These are phyloP conservation scores for Neofelis nebulosa DNA, from an alignment of 2,113 vertebrate genomes.

Conservation along the genomic window DNA sequence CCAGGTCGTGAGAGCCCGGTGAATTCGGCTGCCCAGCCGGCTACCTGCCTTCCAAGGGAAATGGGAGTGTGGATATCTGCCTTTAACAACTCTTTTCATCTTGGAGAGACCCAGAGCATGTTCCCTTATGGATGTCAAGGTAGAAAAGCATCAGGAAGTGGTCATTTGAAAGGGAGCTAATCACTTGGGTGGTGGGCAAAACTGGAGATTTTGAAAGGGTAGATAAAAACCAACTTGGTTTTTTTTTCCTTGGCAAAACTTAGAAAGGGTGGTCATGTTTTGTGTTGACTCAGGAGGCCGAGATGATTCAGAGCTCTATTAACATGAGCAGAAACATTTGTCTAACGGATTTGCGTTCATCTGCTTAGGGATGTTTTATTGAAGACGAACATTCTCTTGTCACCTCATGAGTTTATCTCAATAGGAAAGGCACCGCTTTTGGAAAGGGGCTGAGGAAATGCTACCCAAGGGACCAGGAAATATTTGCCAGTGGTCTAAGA, in stretches of 20 bases:
- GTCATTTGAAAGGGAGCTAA: neutral
- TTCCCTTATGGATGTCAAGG: neutral
- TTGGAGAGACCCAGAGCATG: neutral
- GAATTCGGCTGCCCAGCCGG: neutral
- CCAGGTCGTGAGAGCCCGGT: neutral
- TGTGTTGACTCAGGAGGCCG: neutral
- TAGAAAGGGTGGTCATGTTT: neutral
- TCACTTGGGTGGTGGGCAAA: neutral
- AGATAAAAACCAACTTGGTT: neutral
- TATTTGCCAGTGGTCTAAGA: neutral
- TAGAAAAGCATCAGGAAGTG: neutral
- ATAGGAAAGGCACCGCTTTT: neutral
- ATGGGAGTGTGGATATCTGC: neutral
- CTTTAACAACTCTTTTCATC: neutral
- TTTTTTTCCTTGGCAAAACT: neutral
- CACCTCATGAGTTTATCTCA: neutral
- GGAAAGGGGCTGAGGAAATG: neutral
- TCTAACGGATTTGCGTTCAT: neutral
- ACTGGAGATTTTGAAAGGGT: neutral
- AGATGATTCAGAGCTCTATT: neutral
- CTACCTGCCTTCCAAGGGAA: constrained; percentile 17
- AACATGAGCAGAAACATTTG: neutral
- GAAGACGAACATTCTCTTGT: neutral
- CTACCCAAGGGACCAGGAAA: neutral
- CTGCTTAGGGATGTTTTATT: neutral